Conservation (phyloP, 2,113 vertebrate species). For the Amia ocellicauda region DNA sequence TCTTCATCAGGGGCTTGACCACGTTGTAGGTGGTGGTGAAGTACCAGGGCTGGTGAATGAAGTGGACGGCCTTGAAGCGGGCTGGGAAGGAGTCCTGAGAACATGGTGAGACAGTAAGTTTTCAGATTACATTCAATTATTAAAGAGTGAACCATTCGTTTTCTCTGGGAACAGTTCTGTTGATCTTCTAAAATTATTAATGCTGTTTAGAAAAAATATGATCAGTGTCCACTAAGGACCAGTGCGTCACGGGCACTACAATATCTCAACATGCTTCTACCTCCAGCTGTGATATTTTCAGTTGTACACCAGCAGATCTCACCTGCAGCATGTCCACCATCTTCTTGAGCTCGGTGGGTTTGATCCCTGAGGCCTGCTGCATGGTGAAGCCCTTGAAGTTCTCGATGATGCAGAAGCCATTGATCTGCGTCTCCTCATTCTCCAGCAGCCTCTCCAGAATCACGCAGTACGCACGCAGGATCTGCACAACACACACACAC, state of each 20-base stretch:
- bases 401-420: slow-evolving; percentile 94
- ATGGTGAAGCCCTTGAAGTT: slow-evolving; percentile 97
- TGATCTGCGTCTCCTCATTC: slow-evolving; percentile 96
- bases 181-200: too few relatives aligned
- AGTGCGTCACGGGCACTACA: too few relatives aligned
- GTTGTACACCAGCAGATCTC: slow-evolving; percentile 18
- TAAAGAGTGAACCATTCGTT: too few relatives aligned
- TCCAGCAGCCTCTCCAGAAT: slow-evolving; percentile 93
- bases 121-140: too few relatives aligned
- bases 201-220: too few relatives aligned
- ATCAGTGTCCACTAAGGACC: too few relatives aligned
- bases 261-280: too few relatives aligned
- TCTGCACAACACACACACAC: slow-evolving; percentile 55
- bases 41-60: slow-evolving; percentile 97
- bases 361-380: slow-evolving; percentile 93
- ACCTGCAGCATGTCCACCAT: slow-evolving; percentile 99
- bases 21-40: slow-evolving; percentile 97
- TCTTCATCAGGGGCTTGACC: slow-evolving; percentile 94
- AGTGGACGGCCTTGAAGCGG: slow-evolving; percentile 92
- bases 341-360: slow-evolving; percentile 89
- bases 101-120: slow-evolving; percentile 5
- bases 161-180: too few relatives aligned
- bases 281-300: too few relatives aligned
- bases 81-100: slow-evolving; percentile 93
- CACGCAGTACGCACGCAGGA: slow-evolving; percentile 90